Evolutionary conservation across 2,797 vertebrate genomes (phyloP), one percentile per base, ranked within the genome.

Genomic region (Microchirus variegatus): DNA sequence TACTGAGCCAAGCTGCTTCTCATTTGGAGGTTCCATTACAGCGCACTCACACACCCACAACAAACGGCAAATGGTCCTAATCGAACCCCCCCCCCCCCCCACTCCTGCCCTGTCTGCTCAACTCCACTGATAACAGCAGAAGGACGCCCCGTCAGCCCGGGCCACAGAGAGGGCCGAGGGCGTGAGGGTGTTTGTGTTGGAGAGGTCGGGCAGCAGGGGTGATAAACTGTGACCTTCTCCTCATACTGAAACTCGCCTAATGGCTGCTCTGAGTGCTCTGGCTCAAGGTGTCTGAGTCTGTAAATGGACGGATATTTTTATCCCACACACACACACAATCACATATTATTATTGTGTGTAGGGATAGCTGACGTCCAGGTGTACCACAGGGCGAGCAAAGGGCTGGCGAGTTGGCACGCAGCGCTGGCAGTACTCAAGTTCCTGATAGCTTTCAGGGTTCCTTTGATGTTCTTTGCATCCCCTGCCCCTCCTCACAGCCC

Each of bases 381-480:
- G 77, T 82, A 67, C 68, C 70, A 67, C 84, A 79, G 83, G 78
- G 83, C 80, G 81, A 89, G 81, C 53, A 63, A 63, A 80, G 81
- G 75, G 78, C 83, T 82, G 80, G 82, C 51, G 84, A 90, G 87
- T 80, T 90, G 91, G 89, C 92, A 91, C 63, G 86, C 90, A 88
- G 90, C 38, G 79, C 90, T 91, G 90, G 90, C 91, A 91, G 89
- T 87, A 85, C 91, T 93, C 90, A 85, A 72, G 87, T 87, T 88
- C 78, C 89, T 73, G 81, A 86, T 79, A 88, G 88, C 84, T 90
- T 61, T 19, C 81, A 86, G 86, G 67, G 47, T 64, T 64, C 73
- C 92, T 93, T 93, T 94, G 93, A 94, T 92, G 91, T 94, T 87
- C 82, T 67, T 77, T 76, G 87, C 90, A 86, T 85, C 87, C 87